Evolutionary conservation across 2,797 vertebrate species (phyloP).

Genomic region (Squalus acanthias): DNA sequence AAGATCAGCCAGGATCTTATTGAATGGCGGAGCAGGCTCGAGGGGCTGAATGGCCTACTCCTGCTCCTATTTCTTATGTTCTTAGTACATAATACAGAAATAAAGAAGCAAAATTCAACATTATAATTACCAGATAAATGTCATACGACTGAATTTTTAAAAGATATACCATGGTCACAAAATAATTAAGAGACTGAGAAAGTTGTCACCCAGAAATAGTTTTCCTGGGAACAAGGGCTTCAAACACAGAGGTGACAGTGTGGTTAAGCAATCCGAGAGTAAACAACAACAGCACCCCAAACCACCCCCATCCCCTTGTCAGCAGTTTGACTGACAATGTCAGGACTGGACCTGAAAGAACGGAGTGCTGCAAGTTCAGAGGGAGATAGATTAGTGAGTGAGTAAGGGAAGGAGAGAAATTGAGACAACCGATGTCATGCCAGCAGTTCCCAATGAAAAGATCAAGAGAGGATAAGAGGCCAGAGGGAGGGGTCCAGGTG

Average conservation of each 20-base stretch:
- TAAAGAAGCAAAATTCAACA: neutral
- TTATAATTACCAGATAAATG: neutral
- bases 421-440: neutral
- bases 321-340: neutral
- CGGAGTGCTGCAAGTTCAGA: neutral
- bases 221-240: neutral
- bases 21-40: too few relatives aligned
- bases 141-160: neutral
- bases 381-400: neutral
- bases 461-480: neutral
- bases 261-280: neutral
- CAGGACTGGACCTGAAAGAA: neutral
- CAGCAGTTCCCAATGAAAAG: neutral
- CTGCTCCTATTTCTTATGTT: too few relatives aligned
- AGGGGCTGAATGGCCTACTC: too few relatives aligned
- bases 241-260: neutral
- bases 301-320: neutral
- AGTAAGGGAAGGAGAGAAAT: neutral
- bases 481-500: neutral
- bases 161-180: neutral
- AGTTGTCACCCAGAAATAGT: neutral
- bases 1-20: too few relatives aligned
- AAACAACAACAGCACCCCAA: neutral
- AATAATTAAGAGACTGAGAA: neutral
- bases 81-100: neutral